A percentile compares a stretch with the other conserved stretches of the same genome.
Evolutionary conservation across 2,113 vertebrate species (phyloP).

Genomic region (Boulengeromyrus knoepffleri): DNA sequence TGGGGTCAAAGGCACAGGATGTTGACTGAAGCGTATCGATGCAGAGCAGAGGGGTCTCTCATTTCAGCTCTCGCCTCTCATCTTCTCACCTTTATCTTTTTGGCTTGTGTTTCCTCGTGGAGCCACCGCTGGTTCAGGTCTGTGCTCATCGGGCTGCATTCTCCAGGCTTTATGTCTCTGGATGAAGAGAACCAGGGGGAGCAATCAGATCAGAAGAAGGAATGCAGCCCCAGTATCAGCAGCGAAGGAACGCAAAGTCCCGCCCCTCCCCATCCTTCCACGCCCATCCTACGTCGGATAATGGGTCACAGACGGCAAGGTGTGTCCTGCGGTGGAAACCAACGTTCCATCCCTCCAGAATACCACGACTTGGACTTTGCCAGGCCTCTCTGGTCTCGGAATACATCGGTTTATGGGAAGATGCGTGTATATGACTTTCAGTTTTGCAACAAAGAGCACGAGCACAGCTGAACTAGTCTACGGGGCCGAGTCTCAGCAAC

Average conservation of each 20-base stretch:
- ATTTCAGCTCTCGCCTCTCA: not conserved
- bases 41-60: not conserved
- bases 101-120: constrained; percentile 53
- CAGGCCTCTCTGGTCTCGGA: not conserved
- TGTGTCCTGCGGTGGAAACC: not conserved
- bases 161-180: constrained; percentile 58
- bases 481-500: not conserved
- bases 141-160: constrained; percentile 50
- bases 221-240: not conserved
- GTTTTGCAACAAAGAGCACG: not conserved
- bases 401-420: not conserved
- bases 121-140: constrained; percentile 57
- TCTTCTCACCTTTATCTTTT: constrained; percentile 56
- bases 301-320: not conserved
- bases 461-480: not conserved
- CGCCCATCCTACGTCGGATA: not conserved
- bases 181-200: not conserved
- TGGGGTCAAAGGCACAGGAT: constrained; percentile 32
- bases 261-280: not conserved
- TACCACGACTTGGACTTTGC: not conserved
- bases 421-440: not conserved
- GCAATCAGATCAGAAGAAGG: not conserved
- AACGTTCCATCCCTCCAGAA: not conserved
- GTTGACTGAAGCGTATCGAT: not conserved
- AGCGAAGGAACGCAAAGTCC: not conserved